Conservation (phyloP, 2,888 invertebrate species). For the Eristalis pertinax region DNA sequence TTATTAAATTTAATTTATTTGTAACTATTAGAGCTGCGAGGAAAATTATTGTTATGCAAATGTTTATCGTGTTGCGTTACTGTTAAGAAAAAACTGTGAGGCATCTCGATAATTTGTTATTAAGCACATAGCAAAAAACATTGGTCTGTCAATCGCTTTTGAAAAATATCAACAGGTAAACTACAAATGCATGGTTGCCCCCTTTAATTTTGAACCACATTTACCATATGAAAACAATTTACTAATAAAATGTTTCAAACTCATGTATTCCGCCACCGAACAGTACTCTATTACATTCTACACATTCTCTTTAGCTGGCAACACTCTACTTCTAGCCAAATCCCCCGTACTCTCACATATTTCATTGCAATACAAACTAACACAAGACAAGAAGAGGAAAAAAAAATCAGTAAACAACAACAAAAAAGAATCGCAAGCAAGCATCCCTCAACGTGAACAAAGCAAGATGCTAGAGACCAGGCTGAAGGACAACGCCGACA, state of each 20-base stretch:
- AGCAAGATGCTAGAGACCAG: conserved; percentile 65
- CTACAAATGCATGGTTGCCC: neutral
- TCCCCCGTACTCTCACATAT: neutral
- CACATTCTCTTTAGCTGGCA: conserved; percentile 21
- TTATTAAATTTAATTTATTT: too few relatives aligned
- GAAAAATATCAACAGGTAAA: too few relatives aligned
- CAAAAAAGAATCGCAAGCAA: conserved; percentile 38
- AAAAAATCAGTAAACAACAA: conserved; percentile 61
- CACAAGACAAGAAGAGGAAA: conserved; percentile 13
- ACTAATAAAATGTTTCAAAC: neutral
- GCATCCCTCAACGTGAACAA: conserved; percentile 51
- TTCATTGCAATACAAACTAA: neutral
- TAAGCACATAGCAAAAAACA: too few relatives aligned
- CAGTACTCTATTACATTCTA: neutral
- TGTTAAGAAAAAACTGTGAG: too few relatives aligned
- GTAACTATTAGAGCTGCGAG: too few relatives aligned
- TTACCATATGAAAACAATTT: too few relatives aligned
- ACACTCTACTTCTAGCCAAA: conserved; percentile 28
- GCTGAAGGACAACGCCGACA: conserved; percentile 33
- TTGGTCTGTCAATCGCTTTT: too few relatives aligned
- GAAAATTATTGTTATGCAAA: too few relatives aligned
- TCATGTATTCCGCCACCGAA: too few relatives aligned
- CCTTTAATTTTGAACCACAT: neutral
- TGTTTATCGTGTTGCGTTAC: too few relatives aligned
- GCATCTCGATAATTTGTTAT: too few relatives aligned